phyloP scores from a whole-genome alignment of 2,797 vertebrate genomes.

The Hylomyscus alleni region DNA sequence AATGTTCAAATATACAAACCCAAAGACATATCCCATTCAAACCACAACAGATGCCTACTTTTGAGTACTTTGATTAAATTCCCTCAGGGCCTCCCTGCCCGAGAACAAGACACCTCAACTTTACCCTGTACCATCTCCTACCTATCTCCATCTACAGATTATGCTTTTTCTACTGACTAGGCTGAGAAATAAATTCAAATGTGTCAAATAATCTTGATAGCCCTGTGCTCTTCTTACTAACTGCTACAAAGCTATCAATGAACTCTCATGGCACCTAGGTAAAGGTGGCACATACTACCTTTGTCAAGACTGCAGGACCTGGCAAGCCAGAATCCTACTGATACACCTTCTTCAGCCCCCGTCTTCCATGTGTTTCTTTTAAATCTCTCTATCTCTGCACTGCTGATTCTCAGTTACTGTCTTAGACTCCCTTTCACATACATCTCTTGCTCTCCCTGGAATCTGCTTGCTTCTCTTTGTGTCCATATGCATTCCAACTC shows the following conservation, averaged over 20 bases:
- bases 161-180: neutral
- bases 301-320: neutral
- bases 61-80: neutral
- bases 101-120: neutral
- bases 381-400: no score
- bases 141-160: neutral
- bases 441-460: neutral
- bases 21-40: neutral
- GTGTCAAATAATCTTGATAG: neutral
- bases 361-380: neutral
- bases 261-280: neutral
- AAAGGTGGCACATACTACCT: neutral
- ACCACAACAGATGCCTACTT: neutral
- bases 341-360: neutral
- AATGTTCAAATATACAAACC: neutral
- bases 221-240: neutral
- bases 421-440: neutral
- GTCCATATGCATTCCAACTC: neutral
- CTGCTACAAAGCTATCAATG: neutral
- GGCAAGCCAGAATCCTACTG: accelerated
- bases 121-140: neutral
- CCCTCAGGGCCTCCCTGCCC: neutral
- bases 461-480: neutral
- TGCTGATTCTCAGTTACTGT: neutral
- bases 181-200: neutral